Conservation (phyloP, 1,140 invertebrate genomes). For the Pseudomyrmex flavicornis region DNA sequence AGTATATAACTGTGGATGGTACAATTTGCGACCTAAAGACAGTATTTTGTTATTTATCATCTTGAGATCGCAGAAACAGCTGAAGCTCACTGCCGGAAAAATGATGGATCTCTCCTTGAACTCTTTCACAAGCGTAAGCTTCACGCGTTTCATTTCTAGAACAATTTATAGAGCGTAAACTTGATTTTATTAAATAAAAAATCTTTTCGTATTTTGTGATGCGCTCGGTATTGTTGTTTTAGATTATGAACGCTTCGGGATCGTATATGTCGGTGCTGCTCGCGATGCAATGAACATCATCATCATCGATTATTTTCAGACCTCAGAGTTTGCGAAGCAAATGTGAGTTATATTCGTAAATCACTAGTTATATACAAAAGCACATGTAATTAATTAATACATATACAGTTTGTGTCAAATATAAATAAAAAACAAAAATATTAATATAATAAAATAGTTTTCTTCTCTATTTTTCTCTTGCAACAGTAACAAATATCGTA, state of each 20-base stretch:
- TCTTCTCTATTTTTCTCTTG: too few species aligned
- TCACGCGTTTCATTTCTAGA: not conserved
- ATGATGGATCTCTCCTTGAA: slow-evolving; percentile 56
- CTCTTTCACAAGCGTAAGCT: slow-evolving; percentile 63
- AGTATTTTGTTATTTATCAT: slow-evolving; percentile 51
- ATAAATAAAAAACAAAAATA: too few species aligned
- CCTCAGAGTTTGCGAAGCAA: not conserved
- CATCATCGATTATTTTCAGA: not conserved
- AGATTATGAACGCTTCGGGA: slow-evolving; percentile 67
- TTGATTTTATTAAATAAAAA: not conserved
- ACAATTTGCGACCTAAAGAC: slow-evolving; percentile 49
- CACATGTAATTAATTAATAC: too few species aligned
- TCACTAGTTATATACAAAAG: slow-evolving; percentile 16
- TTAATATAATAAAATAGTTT: too few species aligned
- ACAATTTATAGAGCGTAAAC: not conserved
- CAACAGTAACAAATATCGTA: too few species aligned
- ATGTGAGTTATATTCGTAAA: not conserved
- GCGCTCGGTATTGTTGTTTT: slow-evolving; percentile 5
- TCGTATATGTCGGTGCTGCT: slow-evolving; percentile 63
- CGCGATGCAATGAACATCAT: slow-evolving; percentile 39
- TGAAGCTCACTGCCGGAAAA: slow-evolving; percentile 59
- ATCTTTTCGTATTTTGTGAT: not conserved
- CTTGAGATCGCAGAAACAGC: slow-evolving; percentile 56
- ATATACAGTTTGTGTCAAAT: not conserved
- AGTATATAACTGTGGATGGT: slow-evolving; percentile 57